phyloP scores from a whole-genome alignment of 2,888 invertebrate species.

The Eilema griseolum region DNA sequence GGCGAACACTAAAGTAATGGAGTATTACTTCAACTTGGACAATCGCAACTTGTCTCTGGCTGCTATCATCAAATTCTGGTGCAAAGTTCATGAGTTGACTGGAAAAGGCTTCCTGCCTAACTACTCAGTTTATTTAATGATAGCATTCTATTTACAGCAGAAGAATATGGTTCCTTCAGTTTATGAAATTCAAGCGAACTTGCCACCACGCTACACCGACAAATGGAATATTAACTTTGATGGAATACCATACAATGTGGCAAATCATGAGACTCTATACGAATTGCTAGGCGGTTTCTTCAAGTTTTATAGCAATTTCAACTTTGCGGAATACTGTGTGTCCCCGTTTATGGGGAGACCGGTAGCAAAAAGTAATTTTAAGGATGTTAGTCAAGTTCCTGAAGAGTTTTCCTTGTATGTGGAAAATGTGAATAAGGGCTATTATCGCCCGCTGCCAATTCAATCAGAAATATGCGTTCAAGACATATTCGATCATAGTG shows the following conservation, averaged over 20 bases:
- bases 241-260: not conserved
- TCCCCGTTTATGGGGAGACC: constrained; percentile 10
- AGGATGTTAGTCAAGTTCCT: constrained; percentile 6
- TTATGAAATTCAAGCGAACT: constrained; percentile 5
- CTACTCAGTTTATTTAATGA: constrained; percentile 18
- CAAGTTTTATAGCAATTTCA: constrained; percentile 55
- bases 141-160: constrained; percentile 29
- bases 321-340: constrained; percentile 16
- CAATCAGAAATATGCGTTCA: constrained; percentile 14
- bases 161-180: constrained; percentile 19
- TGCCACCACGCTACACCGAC: not conserved
- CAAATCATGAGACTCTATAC: constrained; percentile 38
- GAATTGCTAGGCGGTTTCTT: constrained; percentile 62
- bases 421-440: not conserved
- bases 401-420: constrained; percentile 21
- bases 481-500: constrained; percentile 12
- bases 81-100: constrained; percentile 14
- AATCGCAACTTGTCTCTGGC: constrained; percentile 28
- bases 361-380: constrained; percentile 10
- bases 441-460: not conserved
- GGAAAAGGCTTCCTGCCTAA: not conserved
- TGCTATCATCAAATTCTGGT: constrained; percentile 44
- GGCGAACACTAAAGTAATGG: constrained; percentile 22
- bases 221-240: constrained; percentile 6
- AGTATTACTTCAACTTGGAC: constrained; percentile 40